These are phyloP conservation scores for Pongo pygmaeus DNA, from an alignment of 2,113 vertebrate species.

Conservation along the genomic window DNA sequence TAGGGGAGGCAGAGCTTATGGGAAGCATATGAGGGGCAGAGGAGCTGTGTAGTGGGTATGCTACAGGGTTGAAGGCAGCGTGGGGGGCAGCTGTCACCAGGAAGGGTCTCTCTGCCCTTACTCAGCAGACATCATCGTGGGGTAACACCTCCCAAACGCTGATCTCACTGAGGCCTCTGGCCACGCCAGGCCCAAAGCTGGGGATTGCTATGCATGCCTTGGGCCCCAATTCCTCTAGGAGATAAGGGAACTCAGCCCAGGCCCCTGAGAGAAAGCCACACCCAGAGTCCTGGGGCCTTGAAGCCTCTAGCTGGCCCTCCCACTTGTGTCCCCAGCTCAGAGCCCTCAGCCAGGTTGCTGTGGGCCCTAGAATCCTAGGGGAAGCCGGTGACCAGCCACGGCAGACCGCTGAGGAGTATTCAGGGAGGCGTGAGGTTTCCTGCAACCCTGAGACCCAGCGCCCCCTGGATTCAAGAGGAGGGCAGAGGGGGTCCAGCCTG, in stretches of 20 bases:
- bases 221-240: not conserved
- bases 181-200: not conserved
- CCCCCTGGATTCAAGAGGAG: not conserved
- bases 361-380: constrained; percentile 41
- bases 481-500: too few relatives aligned
- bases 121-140: not conserved
- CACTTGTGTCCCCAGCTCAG: not conserved
- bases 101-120: not conserved
- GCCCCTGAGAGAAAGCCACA: not conserved
- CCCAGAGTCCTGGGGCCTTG: not conserved
- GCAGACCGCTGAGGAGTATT: not conserved
- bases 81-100: not conserved
- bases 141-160: not conserved
- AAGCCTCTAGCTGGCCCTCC: not conserved
- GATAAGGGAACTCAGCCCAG: not conserved
- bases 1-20: not conserved
- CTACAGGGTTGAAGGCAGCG: not conserved
- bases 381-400: not conserved
- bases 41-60: not conserved
- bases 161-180: not conserved
- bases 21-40: too few relatives aligned
- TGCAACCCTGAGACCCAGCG: not conserved
- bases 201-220: too few relatives aligned
- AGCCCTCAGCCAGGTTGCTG: constrained; percentile 3
- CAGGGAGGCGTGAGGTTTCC: not conserved